Conservation (phyloP, 2,888 invertebrate species). For the Lypha dubia region DNA sequence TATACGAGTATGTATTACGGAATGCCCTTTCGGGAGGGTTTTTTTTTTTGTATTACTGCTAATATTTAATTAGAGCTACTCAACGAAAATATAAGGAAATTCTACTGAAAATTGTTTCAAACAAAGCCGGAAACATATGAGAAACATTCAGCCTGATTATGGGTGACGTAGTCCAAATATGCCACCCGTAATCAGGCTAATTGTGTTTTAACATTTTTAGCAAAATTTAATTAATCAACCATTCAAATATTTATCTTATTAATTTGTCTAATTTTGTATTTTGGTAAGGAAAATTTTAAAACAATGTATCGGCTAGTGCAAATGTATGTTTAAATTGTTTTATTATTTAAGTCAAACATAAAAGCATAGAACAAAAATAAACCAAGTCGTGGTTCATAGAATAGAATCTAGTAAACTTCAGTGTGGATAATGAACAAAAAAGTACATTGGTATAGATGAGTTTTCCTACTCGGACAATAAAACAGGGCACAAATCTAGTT, state of each 20-base stretch:
- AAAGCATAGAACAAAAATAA: slow-evolving; percentile 13
- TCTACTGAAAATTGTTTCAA: too few species aligned
- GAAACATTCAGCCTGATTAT: too few species aligned
- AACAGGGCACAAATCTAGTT: background rate
- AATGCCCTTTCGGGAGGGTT: too few species aligned
- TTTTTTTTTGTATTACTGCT: too few species aligned
- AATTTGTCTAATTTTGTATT: background rate
- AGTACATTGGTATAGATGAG: background rate
- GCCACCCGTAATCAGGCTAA: too few species aligned
- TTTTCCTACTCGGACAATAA: slow-evolving; percentile 1
- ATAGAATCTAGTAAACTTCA: background rate
- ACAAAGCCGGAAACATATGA: too few species aligned
- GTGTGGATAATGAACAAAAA: slow-evolving; percentile 11
- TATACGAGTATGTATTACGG: too few species aligned
- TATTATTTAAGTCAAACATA: slow-evolving; percentile 38
- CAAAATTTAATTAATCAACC: too few species aligned
- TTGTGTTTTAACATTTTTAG: background rate
- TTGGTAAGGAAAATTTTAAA: slow-evolving; percentile 7
- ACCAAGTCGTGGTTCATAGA: background rate
- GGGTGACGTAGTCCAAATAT: too few species aligned
- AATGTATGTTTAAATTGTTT: slow-evolving; percentile 56
- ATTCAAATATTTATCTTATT: too few species aligned
- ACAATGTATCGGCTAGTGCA: slow-evolving; percentile 54
- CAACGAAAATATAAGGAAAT: too few species aligned
- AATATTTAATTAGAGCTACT: too few species aligned